Evolutionary conservation across 2,888 invertebrate species (phyloP).

Genomic region (Papilio protenor): DNA sequence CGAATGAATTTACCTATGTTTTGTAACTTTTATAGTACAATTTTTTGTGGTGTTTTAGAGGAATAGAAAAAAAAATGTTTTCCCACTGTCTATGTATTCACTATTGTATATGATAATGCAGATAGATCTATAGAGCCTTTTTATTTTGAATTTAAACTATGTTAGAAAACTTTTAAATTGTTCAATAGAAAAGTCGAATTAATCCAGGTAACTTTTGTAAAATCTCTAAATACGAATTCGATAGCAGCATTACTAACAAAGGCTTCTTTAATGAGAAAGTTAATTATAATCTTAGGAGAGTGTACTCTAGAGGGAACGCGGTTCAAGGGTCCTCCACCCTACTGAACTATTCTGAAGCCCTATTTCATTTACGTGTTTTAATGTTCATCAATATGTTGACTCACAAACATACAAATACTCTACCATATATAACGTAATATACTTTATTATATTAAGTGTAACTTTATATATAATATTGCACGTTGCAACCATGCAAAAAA

Average conservation of each 20-base stretch:
- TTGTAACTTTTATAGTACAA: too few species aligned
- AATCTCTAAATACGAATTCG: not conserved
- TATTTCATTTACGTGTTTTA: constrained; percentile 27
- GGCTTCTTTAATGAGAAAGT: constrained; percentile 30
- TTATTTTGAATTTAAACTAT: not conserved
- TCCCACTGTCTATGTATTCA: too few species aligned
- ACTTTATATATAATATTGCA: too few species aligned
- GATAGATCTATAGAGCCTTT: not conserved
- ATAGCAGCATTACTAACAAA: not conserved
- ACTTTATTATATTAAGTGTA: too few species aligned
- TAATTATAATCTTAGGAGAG: constrained; percentile 27
- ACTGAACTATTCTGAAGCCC: constrained; percentile 3
- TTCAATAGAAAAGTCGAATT: not conserved
- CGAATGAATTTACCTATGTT: too few species aligned
- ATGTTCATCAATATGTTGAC: not conserved
- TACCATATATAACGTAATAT: too few species aligned
- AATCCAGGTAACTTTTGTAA: not conserved
- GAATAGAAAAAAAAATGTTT: too few species aligned
- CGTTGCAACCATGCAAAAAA: too few species aligned
- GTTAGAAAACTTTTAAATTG: not conserved
- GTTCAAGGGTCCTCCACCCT: constrained; percentile 19
- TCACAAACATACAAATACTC: not conserved
- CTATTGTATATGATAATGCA: too few species aligned
- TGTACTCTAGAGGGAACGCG: constrained; percentile 26
- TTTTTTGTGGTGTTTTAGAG: too few species aligned